phyloP scores from a whole-genome alignment of 2,113 vertebrate species.

The Abramis brama region DNA sequence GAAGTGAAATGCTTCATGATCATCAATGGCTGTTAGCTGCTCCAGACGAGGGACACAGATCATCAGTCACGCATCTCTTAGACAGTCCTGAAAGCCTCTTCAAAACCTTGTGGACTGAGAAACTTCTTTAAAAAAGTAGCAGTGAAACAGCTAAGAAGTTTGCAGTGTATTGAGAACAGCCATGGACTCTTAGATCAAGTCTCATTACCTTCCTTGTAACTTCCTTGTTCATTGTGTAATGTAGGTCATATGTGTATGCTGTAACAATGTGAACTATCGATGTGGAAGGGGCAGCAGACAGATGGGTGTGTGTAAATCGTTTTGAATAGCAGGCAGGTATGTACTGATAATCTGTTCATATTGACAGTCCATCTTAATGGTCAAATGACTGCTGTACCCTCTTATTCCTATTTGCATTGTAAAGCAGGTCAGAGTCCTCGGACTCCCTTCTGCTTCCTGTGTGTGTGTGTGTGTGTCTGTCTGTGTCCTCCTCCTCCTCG shows the following conservation, averaged over 20 bases:
- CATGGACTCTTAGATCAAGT: neutral
- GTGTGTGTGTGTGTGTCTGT: neutral
- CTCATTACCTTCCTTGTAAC: neutral
- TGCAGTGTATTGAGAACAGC: neutral
- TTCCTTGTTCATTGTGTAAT: neutral
- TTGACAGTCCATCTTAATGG: neutral
- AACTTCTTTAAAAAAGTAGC: neutral
- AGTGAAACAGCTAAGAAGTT: neutral
- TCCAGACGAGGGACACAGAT: neutral
- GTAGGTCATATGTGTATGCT: slow-evolving; percentile 11
- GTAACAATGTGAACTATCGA: neutral
- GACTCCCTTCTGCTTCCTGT: slow-evolving; percentile 9
- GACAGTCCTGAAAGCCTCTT: neutral
- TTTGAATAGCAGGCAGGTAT: slow-evolving; percentile 29
- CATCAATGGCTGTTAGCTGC: neutral
- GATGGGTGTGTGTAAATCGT: neutral
- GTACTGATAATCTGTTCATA: neutral
- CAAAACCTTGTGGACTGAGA: neutral
- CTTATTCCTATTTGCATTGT: slow-evolving; percentile 50
- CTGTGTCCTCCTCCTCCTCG: neutral
- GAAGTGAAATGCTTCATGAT: neutral
- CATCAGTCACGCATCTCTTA: neutral
- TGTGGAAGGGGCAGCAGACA: neutral
- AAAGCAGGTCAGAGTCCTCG: slow-evolving; percentile 38
- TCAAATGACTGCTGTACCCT: neutral